phyloP scores from a whole-genome alignment of 2,113 vertebrate genomes.

The Cephalopterus ornatus region DNA sequence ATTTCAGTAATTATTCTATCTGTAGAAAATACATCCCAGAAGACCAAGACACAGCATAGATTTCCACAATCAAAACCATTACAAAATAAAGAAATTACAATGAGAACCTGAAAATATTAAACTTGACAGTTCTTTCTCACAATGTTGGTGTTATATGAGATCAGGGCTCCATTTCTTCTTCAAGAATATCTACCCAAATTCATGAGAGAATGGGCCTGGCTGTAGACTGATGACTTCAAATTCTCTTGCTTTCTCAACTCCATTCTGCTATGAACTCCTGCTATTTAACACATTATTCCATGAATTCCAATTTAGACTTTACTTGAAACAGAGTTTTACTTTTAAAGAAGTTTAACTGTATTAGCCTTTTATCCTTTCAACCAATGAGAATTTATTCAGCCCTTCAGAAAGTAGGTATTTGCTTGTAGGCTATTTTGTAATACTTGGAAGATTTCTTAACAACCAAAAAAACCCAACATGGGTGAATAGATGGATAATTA shows the following conservation, averaged over 20 bases:
- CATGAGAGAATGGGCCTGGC: background rate
- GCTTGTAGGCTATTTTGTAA: background rate
- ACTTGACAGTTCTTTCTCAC: background rate
- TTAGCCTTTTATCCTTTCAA: background rate
- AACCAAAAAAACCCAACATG: background rate
- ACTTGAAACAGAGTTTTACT: background rate
- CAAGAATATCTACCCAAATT: background rate
- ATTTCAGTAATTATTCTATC: background rate
- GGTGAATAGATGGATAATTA: conserved; percentile 54
- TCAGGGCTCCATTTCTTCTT: background rate
- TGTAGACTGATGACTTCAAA: background rate
- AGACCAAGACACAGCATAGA: background rate
- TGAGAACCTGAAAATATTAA: background rate
- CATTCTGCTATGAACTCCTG: background rate
- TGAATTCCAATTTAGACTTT: background rate
- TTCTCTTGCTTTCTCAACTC: background rate
- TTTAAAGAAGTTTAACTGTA: background rate
- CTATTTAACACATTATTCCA: background rate
- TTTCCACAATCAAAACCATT: background rate
- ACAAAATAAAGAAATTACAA: background rate
- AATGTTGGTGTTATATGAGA: background rate
- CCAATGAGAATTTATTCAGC: background rate
- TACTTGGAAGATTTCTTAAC: background rate
- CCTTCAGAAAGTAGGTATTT: background rate
- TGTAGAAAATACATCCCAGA: background rate